A percentile compares a stretch with the other conserved stretches of the same genome.
These are phyloP conservation scores for Rhabdomys pumilio DNA, from an alignment of 2,797 vertebrate genomes.

Conservation along the genomic window DNA sequence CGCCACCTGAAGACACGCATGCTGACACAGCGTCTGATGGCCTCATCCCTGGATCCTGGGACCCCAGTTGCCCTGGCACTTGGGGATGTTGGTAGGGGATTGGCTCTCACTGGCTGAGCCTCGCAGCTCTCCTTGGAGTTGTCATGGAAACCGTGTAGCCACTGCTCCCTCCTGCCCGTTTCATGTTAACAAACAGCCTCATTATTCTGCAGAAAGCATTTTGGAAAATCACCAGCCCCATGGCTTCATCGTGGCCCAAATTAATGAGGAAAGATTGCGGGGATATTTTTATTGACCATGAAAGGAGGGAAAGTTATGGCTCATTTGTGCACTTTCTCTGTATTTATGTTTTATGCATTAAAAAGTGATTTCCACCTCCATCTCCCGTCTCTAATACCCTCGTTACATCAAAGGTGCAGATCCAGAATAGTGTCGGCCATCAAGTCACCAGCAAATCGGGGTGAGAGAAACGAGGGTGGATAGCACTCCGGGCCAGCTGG, in stretches of 20 bases:
- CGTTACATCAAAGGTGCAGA: constrained; percentile 72
- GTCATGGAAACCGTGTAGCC: constrained; percentile 87
- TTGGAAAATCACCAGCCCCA: constrained; percentile 84
- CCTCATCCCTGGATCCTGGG: accelerated
- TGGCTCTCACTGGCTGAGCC: not conserved
- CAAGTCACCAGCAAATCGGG: constrained; percentile 54
- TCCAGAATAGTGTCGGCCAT: constrained; percentile 77
- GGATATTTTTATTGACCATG: constrained; percentile 80
- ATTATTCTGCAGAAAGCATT: constrained; percentile 88
- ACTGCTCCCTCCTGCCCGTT: constrained; percentile 78
- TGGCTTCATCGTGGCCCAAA: constrained; percentile 79
- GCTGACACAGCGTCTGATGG: accelerated
- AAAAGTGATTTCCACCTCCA: constrained; percentile 83
- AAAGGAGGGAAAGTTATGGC: constrained; percentile 86
- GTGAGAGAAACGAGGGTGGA: not conserved
- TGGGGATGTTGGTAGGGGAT: not conserved
- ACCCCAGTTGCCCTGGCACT: accelerated
- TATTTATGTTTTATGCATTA: constrained; percentile 87
- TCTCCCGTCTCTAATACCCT: constrained; percentile 83
- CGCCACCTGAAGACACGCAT: not conserved
- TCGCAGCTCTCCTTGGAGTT: constrained; percentile 77
- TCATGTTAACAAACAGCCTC: constrained; percentile 89
- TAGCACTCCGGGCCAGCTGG: not conserved
- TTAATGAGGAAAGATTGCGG: constrained; percentile 86
- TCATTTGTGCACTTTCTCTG: constrained; percentile 84